These are phyloP conservation scores for Lepetodrilus schrolli DNA, from an alignment of 2,888 invertebrate species.

Conservation along the genomic window DNA sequence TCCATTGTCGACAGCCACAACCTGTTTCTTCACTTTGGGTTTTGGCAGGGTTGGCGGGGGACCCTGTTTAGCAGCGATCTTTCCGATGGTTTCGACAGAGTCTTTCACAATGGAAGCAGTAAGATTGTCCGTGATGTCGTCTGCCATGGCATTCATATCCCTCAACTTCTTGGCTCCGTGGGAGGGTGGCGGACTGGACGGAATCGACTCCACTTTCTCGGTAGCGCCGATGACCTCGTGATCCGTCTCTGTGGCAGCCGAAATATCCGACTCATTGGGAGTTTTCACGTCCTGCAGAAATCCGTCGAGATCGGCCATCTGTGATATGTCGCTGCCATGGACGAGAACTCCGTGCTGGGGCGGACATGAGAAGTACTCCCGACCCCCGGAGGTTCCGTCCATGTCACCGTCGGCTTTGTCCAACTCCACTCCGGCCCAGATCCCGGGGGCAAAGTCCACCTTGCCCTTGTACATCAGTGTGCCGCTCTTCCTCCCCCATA, in stretches of 20 bases:
- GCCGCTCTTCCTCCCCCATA: constrained; percentile 55
- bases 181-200: not conserved
- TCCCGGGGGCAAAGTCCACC: constrained; percentile 64
- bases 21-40: constrained; percentile 41
- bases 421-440: constrained; percentile 69
- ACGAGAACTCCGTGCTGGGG: constrained; percentile 62
- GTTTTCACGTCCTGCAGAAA: constrained; percentile 15
- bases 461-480: constrained; percentile 64
- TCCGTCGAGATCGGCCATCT: constrained; percentile 5
- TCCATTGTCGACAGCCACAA: not conserved
- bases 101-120: constrained; percentile 57
- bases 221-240: constrained; percentile 32
- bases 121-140: constrained; percentile 63
- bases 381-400: constrained; percentile 59
- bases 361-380: constrained; percentile 61
- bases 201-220: constrained; percentile 23
- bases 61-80: constrained; percentile 50
- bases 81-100: constrained; percentile 50
- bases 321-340: constrained; percentile 56
- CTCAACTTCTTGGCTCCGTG: constrained; percentile 10
- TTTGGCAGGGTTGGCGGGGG: constrained; percentile 48
- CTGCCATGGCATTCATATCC: constrained; percentile 47
- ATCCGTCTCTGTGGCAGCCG: constrained; percentile 46
- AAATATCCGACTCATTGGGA: constrained; percentile 42
- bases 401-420: constrained; percentile 59